Percentiles rank a stretch among this genome's conserved stretches.
Evolutionary conservation across 2,797 vertebrate genomes (phyloP).

Genomic region (Borostomias antarcticus): DNA sequence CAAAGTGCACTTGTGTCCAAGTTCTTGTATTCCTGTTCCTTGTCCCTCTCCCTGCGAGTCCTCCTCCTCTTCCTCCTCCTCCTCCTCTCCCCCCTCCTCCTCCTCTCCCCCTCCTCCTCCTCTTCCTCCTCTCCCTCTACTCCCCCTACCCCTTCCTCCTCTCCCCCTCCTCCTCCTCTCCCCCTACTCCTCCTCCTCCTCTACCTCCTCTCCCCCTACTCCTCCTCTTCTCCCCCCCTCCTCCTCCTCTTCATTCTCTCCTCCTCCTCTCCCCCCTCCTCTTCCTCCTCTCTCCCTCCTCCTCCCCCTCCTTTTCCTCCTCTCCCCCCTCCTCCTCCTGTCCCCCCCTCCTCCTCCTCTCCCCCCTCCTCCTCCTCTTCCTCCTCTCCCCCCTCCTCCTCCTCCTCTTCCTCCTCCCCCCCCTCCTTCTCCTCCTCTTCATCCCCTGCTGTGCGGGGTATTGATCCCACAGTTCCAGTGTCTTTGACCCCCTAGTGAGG

Average conservation of each 20-base stretch:
- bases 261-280: neutral
- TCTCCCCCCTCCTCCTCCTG: neutral
- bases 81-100: neutral
- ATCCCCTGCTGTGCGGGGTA: slow-evolving; percentile 69
- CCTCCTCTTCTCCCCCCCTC: neutral
- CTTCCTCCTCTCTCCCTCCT: neutral
- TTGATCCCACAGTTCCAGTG: slow-evolving; percentile 36
- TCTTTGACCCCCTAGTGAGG: slow-evolving; percentile 32
- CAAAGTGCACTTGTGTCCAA: slow-evolving; percentile 14
- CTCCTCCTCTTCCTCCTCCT: neutral
- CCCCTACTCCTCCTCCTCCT: neutral
- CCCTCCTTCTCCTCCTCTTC: neutral
- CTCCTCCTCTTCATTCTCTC: neutral
- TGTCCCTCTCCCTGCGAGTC: neutral
- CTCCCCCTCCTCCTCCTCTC: too few species aligned
- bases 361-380: neutral
- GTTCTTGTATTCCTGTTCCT: neutral
- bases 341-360: neutral
- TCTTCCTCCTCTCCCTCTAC: slow-evolving; percentile 52
- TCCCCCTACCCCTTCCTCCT: too few species aligned
- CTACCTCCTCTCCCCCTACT: neutral
- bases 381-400: neutral
- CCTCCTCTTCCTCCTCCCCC: neutral
- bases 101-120: too few species aligned
- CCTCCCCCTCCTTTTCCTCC: too few species aligned